Base-by-base conservation (phyloP, 2,797 vertebrate genomes). In the Hippopotamyrus pictus region DNA sequence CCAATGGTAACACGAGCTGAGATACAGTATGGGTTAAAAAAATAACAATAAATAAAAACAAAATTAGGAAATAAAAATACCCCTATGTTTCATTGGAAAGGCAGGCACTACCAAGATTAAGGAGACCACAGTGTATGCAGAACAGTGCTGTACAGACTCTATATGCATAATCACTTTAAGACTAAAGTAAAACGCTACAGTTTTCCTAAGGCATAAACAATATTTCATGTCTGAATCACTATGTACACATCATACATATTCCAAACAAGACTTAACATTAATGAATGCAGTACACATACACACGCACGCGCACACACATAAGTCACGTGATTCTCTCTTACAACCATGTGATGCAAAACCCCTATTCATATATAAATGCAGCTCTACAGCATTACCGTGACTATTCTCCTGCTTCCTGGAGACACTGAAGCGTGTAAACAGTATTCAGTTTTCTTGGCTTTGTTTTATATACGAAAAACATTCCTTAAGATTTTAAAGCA, bases 31-130 rank as follows among this genome's bases (percentile, higher is more conserved):
- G 97, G 97, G 29, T 97, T 97, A 93, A 98, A 98, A 97, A 98
- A 97, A 97, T 94, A 97, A 97, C 95, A 97, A 96, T 96, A 97
- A 97, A 85, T 57, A 90, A 93, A 90, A 89, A 90, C 85, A 90
- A 90, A 88, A 96, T 96, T 96, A 95, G 93, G 95, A 96, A 97
- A 94, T 85, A 93, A 94, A 88, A 79, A 97, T 97, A 98, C 98
- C 98, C 97, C 98, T 99, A 99, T 97, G 97, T 97, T 98, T 98
- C 98, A 97, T 98, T 98, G 97, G 95, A 96, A 99, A 99, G 97
- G 98, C 97, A 99, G 98, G 98, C 98, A 99, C 98, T 98, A 99
- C 98, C 97, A 97, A 99, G 97, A 98, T 98, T 97, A 97, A 98
- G 97, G 97, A 99, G 97, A 98, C 97, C 98, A 99, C 98, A 99